phyloP scores from a whole-genome alignment of 1,140 invertebrate species.

The Lasaia peninsularis region DNA sequence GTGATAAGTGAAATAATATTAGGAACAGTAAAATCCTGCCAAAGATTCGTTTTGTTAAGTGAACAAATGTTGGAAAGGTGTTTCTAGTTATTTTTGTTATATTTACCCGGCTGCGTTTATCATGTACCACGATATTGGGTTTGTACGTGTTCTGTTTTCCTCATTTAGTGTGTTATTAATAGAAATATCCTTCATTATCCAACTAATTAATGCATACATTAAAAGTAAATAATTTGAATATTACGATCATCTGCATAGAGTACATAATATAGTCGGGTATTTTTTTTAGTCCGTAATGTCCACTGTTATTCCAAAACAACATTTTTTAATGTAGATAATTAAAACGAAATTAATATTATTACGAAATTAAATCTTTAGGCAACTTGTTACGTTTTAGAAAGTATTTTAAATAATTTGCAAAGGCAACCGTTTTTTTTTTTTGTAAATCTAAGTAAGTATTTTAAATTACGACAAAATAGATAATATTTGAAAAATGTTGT shows the following conservation, averaged over 20 bases:
- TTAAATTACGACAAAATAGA: background rate
- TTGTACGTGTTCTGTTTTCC: background rate
- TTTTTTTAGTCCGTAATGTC: no score
- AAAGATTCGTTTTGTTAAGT: conserved; percentile 40
- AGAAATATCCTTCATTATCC: background rate
- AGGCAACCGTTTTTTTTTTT: no score
- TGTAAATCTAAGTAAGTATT: no score
- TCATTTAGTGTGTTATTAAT: background rate
- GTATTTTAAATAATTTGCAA: no score
- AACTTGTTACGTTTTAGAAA: no score
- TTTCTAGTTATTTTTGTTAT: conserved; percentile 5
- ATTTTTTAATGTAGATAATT: no score
- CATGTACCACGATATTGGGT: background rate
- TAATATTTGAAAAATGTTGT: background rate
- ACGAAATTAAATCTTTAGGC: no score
- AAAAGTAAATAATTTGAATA: background rate
- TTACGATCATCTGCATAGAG: background rate
- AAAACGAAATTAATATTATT: no score
- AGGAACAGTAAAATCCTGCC: conserved; percentile 43
- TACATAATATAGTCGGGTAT: no score
- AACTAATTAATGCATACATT: background rate
- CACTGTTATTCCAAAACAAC: no score
- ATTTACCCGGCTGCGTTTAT: background rate
- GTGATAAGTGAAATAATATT: conserved; percentile 24
- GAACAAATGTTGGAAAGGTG: conserved; percentile 5